phyloP scores from a whole-genome alignment of 2,113 vertebrate genomes.

The Carassius gibelio region DNA sequence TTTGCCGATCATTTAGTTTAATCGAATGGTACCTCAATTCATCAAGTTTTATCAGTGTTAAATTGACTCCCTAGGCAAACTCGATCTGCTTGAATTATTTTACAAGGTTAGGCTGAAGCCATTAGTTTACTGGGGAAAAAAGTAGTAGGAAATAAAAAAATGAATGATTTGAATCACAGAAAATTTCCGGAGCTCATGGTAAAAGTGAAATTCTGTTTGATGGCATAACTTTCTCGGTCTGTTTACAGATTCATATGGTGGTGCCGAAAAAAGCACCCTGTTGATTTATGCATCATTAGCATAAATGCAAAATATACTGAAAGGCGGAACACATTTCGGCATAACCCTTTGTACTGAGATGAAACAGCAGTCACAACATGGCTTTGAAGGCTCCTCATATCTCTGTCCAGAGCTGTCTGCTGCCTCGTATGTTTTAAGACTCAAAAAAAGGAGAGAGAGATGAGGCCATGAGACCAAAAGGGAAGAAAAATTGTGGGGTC shows the following conservation, averaged over 20 bases:
- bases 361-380: constrained; percentile 60
- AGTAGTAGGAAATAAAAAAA: background rate
- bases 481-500: constrained; percentile 53
- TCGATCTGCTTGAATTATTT: background rate
- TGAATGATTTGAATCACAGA: background rate
- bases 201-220: constrained; percentile 9
- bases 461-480: constrained; percentile 40
- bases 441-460: constrained; percentile 60
- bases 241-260: constrained; percentile 49
- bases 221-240: constrained; percentile 38
- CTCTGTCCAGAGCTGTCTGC: constrained; percentile 60
- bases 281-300: constrained; percentile 63
- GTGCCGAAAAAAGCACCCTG: constrained; percentile 41
- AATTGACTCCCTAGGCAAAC: background rate
- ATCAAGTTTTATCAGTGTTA: background rate
- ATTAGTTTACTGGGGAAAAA: background rate
- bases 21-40: constrained; percentile 2
- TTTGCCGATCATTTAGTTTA: constrained; percentile 8
- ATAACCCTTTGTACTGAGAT: constrained; percentile 60
- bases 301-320: constrained; percentile 59
- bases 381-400: constrained; percentile 60
- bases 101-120: constrained; percentile 1
- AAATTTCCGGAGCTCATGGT: background rate
- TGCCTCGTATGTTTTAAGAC: constrained; percentile 53
- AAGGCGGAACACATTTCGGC: constrained; percentile 55